Percentiles rank a stretch among this genome's conserved stretches.
Conservation (phyloP, 2,113 vertebrate genomes). For the Aramus guarauna region DNA sequence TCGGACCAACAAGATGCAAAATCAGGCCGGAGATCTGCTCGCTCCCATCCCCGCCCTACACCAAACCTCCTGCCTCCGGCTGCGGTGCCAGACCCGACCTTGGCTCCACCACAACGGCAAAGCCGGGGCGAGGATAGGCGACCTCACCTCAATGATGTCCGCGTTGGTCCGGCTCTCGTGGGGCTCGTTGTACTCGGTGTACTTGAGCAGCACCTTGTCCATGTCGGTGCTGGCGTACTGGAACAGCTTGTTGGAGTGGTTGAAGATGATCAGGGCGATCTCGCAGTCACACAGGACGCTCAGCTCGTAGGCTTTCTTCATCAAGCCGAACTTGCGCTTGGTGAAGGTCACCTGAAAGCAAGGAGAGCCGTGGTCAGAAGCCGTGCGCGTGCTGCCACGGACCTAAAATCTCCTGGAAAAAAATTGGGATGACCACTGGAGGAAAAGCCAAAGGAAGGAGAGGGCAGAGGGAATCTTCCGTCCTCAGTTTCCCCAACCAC, state of each 20-base stretch:
- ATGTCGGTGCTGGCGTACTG: slow-evolving; percentile 97
- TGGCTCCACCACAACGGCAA: fast-evolving
- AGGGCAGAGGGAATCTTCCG: neutral
- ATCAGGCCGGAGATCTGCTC: neutral
- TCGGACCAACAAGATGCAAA: neutral
- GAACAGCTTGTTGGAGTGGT: slow-evolving; percentile 94
- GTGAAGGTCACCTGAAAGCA: slow-evolving; percentile 76
- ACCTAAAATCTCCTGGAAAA: neutral
- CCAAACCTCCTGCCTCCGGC: fast-evolving
- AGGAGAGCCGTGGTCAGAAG: neutral
- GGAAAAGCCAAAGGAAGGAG: neutral
- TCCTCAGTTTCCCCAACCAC: neutral
- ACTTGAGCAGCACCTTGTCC: slow-evolving; percentile 96
- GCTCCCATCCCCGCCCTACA: neutral
- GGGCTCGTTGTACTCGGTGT: slow-evolving; percentile 94
- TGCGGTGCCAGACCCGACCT: neutral
- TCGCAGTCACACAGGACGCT: slow-evolving; percentile 77
- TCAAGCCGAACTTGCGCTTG: slow-evolving; percentile 93
- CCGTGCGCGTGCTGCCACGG: fast-evolving
- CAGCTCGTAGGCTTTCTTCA: slow-evolving; percentile 99
- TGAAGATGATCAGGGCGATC: slow-evolving; percentile 79
- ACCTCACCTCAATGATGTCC: slow-evolving; percentile 90
- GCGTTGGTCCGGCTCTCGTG: slow-evolving; percentile 94
- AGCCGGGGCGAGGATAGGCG: fast-evolving
- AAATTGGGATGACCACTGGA: neutral